Evolutionary conservation across 2,797 vertebrate species (phyloP).

Genomic region (Gouania willdenowi): DNA sequence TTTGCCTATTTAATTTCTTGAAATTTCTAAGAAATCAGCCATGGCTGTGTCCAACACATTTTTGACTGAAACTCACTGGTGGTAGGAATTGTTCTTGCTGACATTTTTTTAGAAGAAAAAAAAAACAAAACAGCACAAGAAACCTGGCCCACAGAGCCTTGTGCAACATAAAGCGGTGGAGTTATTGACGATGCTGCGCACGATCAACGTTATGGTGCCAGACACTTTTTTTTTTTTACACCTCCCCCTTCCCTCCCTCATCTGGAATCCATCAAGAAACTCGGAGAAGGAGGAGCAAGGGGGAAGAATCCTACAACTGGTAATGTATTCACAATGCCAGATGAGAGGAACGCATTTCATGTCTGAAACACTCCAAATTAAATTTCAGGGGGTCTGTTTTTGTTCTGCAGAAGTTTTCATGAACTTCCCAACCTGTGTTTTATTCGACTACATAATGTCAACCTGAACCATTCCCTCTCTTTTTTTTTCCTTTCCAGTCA

Average conservation of each 20-base stretch:
- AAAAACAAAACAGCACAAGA: conserved; percentile 68
- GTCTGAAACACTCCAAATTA: conserved; percentile 48
- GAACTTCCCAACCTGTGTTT: conserved; percentile 37
- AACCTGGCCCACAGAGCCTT: conserved; percentile 66
- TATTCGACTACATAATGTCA: conserved; percentile 5
- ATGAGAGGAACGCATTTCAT: conserved; percentile 56
- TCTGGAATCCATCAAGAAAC: conserved; percentile 93
- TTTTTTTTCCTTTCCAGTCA: conserved; percentile 4
- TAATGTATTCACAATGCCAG: conserved; percentile 75
- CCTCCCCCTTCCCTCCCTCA: conserved; percentile 74
- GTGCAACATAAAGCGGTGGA: conserved; percentile 81
- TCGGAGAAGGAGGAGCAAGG: conserved; percentile 29
- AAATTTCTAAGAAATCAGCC: neutral
- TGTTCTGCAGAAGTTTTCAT: conserved; percentile 40
- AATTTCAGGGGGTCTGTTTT: conserved; percentile 44
- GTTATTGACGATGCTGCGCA: conserved; percentile 85
- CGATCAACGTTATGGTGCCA: conserved; percentile 84
- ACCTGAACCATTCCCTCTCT: neutral
- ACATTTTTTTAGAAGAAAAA: conserved; percentile 33
- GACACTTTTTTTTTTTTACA: conserved; percentile 73
- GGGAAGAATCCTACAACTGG: conserved; percentile 71
- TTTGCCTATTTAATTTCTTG: no score
- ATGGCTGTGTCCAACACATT: no score
- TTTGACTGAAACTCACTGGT: conserved; percentile 22
- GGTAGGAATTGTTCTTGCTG: conserved; percentile 22